These are phyloP conservation scores for Cheilosia grossa DNA, from an alignment of 2,888 invertebrate genomes.

Conservation along the genomic window DNA sequence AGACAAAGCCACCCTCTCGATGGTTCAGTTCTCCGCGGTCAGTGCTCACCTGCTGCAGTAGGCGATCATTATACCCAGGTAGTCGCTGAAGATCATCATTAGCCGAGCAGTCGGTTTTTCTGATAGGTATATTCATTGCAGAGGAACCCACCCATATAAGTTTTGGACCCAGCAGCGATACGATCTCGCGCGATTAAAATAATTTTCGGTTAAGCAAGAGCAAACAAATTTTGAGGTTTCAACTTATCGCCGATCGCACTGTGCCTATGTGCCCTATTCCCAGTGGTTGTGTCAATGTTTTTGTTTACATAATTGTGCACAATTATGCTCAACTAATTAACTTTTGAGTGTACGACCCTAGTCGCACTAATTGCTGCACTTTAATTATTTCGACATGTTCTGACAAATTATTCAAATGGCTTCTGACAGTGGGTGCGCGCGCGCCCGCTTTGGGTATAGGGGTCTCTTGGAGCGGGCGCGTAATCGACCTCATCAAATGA, in stretches of 20 bases:
- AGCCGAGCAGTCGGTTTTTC: conserved; percentile 32
- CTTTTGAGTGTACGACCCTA: conserved; percentile 29
- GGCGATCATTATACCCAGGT: conserved; percentile 58
- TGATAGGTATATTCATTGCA: conserved; percentile 32
- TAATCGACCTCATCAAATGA: conserved; percentile 44
- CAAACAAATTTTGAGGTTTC: conserved; percentile 55
- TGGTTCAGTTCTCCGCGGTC: neutral
- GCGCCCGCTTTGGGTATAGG: neutral
- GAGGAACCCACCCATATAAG: conserved; percentile 54
- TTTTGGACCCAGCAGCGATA: conserved; percentile 37
- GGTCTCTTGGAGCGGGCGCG: conserved; percentile 9
- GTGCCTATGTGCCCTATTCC: neutral
- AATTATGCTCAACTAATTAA: conserved; percentile 67
- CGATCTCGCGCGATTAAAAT: conserved; percentile 63
- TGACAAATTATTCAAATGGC: conserved; percentile 52
- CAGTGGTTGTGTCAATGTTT: conserved; percentile 47
- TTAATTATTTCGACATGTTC: conserved; percentile 73
- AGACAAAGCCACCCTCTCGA: conserved; percentile 32
- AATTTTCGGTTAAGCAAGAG: conserved; percentile 68
- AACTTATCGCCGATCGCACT: conserved; percentile 56
- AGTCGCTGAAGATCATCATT: conserved; percentile 65
- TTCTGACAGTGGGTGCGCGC: conserved; percentile 27
- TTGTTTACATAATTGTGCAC: conserved; percentile 56
- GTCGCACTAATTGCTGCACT: conserved; percentile 58
- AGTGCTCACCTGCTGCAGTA: conserved; percentile 49